These are phyloP conservation scores for Ibycter americanus DNA, from an alignment of 2,797 vertebrate genomes.

Conservation along the genomic window DNA sequence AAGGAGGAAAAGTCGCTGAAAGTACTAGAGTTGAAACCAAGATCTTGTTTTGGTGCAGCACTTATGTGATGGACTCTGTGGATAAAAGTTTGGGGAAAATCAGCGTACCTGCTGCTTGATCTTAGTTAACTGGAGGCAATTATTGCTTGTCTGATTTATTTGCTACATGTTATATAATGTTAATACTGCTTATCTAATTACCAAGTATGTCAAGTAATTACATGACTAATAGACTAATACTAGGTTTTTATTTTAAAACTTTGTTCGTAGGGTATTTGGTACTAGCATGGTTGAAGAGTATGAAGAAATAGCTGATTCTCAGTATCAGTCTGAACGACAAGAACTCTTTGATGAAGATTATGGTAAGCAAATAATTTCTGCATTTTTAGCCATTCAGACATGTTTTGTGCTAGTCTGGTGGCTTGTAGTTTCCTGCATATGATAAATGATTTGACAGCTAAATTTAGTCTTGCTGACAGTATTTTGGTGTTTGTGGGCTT, in stretches of 20 bases:
- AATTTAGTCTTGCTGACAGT: background rate
- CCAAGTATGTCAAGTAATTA: background rate
- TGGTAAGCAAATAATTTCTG: slow-evolving; percentile 76
- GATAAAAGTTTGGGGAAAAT: background rate
- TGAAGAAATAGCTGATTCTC: slow-evolving; percentile 96
- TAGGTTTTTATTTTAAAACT: background rate
- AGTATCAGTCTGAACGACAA: slow-evolving; percentile 92
- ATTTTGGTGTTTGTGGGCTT: background rate
- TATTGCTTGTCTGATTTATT: background rate
- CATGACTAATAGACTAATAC: background rate
- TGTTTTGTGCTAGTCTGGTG: background rate
- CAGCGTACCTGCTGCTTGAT: background rate
- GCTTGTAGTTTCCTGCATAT: accelerated
- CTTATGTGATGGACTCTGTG: background rate
- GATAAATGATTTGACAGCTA: background rate
- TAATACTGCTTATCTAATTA: background rate
- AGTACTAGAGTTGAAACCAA: background rate
- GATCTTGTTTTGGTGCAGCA: background rate
- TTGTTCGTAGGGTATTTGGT: slow-evolving; percentile 89
- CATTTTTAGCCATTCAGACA: background rate
- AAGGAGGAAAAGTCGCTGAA: background rate
- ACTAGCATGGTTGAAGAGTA: slow-evolving; percentile 99
- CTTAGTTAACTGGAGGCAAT: background rate
- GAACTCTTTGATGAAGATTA: slow-evolving; percentile 96
- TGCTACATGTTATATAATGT: background rate